Percentiles rank a stretch among this genome's conserved stretches.
phyloP scores from a whole-genome alignment of 1,140 invertebrate species.

The Heliconius nattereri region DNA sequence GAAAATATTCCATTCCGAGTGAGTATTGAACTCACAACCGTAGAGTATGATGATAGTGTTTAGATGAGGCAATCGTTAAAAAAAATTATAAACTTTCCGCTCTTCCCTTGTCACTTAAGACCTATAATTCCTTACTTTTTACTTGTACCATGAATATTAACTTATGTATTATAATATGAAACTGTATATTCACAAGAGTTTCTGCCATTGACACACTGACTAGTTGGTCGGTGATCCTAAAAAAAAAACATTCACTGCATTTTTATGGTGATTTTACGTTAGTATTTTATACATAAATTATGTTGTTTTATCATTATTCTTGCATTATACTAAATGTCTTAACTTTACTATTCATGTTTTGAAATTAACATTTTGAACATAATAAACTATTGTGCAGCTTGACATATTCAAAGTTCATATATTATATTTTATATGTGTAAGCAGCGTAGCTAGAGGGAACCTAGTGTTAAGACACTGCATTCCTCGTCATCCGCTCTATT shows the following conservation, averaged over 20 bases:
- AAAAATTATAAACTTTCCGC: neutral
- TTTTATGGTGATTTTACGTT: conserved; percentile 39
- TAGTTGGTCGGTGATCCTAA: conserved; percentile 35
- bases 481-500: too few species aligned
- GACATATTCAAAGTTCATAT: too few species aligned
- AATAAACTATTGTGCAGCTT: neutral
- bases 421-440: too few species aligned
- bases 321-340: neutral
- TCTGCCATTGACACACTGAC: conserved; percentile 40
- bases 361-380: neutral
- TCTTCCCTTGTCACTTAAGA: neutral
- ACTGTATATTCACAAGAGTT: conserved; percentile 34
- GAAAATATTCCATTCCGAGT: too few species aligned
- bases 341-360: neutral
- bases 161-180: conserved; percentile 14
- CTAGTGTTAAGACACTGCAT: too few species aligned
- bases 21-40: too few species aligned
- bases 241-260: conserved; percentile 35
- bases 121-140: conserved; percentile 22
- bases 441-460: too few species aligned
- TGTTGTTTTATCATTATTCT: neutral
- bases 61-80: too few species aligned
- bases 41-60: too few species aligned
- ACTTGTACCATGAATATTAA: conserved; percentile 27
- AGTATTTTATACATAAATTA: conserved; percentile 21